These are phyloP conservation scores for Pholis gunnellus DNA, from an alignment of 2,113 vertebrate genomes.

Conservation along the genomic window DNA sequence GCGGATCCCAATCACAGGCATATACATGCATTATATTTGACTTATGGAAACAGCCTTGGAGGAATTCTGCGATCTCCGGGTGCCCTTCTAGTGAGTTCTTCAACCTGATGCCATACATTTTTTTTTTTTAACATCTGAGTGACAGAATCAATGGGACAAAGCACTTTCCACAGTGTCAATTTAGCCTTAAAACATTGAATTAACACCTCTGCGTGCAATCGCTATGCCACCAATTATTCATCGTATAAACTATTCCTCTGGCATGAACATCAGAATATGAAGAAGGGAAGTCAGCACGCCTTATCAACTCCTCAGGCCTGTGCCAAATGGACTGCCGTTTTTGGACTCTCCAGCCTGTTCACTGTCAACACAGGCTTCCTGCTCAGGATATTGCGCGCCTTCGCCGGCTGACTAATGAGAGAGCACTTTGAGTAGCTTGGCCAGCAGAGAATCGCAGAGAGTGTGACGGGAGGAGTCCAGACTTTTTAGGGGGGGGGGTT, in stretches of 20 bases:
- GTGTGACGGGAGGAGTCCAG: constrained; percentile 8
- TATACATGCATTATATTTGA: too few relatives aligned
- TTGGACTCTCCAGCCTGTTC: constrained; percentile 30
- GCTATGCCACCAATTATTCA: constrained; percentile 20
- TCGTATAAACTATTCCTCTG: constrained; percentile 32
- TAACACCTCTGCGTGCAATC: constrained; percentile 10
- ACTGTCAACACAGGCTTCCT: constrained; percentile 27
- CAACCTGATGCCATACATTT: background rate
- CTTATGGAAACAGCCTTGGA: too few relatives aligned
- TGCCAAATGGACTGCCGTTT: constrained; percentile 61
- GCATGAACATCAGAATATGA: constrained; percentile 51
- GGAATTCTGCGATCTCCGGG: too few relatives aligned
- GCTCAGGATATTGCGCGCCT: constrained; percentile 58
- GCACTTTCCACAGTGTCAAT: constrained; percentile 18
- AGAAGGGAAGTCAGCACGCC: constrained; percentile 46
- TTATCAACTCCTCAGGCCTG: constrained; percentile 14
- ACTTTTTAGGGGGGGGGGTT: background rate
- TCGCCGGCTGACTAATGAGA: constrained; percentile 43
- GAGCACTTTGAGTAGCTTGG: constrained; percentile 13
- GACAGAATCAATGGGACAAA: background rate
- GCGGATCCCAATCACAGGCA: too few relatives aligned
- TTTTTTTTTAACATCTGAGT: background rate
- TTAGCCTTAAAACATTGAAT: constrained; percentile 36
- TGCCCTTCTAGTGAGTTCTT: too few relatives aligned
- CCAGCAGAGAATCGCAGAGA: constrained; percentile 15